Evolutionary conservation across 2,888 invertebrate species (phyloP).

Genomic region (Dryocosmus kuriphilus): DNA sequence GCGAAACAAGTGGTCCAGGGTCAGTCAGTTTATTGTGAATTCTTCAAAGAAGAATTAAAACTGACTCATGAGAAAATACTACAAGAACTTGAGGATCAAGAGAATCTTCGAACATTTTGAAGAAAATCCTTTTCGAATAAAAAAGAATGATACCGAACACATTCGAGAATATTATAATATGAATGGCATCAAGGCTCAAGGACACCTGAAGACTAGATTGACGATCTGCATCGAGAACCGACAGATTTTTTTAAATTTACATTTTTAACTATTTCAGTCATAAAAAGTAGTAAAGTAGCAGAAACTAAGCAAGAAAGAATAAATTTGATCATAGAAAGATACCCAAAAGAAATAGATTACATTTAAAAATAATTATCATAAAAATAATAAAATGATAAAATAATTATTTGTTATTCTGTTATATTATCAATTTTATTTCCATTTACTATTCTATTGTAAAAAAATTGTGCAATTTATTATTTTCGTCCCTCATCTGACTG

Average conservation of each 20-base stretch:
- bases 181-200: too few relatives aligned
- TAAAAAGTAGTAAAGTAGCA: not conserved
- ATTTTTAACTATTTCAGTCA: not conserved
- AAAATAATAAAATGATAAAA: too few relatives aligned
- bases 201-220: not conserved
- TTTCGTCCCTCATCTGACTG: not conserved
- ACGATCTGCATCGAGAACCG: too few relatives aligned
- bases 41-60: constrained; percentile 9
- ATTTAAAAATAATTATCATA: too few relatives aligned
- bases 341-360: too few relatives aligned
- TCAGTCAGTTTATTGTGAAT: not conserved
- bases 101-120: not conserved
- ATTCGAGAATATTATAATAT: too few relatives aligned
- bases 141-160: too few relatives aligned
- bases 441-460: not conserved
- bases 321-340: too few relatives aligned
- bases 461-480: not conserved
- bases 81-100: not conserved
- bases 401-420: not conserved
- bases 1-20: constrained; percentile 21
- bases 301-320: not conserved
- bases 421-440: not conserved
- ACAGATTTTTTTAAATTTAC: not conserved
- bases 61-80: not conserved
- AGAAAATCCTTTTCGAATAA: not conserved